These are phyloP conservation scores for Botia almorhae DNA, from an alignment of 2,797 vertebrate genomes.

Conservation along the genomic window DNA sequence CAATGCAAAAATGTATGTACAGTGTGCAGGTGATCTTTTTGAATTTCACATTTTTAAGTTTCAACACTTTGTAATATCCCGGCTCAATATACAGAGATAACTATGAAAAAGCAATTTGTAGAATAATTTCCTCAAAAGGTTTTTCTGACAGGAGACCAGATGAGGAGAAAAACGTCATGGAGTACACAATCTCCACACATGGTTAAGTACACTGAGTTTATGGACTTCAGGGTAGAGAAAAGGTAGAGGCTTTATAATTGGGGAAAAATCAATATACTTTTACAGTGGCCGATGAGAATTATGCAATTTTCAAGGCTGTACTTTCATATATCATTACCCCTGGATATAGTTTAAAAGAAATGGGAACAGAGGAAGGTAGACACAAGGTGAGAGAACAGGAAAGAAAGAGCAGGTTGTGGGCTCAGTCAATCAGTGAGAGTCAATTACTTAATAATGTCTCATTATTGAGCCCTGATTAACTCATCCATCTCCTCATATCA, in stretches of 20 bases:
- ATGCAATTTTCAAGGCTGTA: background rate
- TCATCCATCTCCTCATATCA: conserved; percentile 47
- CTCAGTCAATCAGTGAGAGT: conserved; percentile 52
- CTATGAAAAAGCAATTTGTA: too few species aligned
- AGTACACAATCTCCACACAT: background rate
- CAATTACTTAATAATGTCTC: conserved; percentile 57
- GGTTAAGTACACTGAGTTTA: background rate
- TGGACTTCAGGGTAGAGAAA: background rate
- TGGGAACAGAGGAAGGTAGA: background rate
- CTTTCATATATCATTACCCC: conserved; percentile 2
- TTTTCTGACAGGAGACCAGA: too few species aligned
- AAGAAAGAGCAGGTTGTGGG: conserved; percentile 9
- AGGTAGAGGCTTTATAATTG: background rate
- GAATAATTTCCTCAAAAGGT: too few species aligned
- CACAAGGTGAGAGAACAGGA: conserved; percentile 10
- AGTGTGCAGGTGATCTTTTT: too few species aligned
- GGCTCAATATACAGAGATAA: too few species aligned
- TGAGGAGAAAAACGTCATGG: too few species aligned
- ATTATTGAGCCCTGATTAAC: conserved; percentile 57
- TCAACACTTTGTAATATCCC: too few species aligned
- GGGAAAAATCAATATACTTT: background rate
- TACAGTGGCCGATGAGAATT: background rate
- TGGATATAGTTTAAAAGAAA: background rate
- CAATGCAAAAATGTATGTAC: too few species aligned
- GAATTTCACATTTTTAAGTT: too few species aligned